Base-by-base conservation (phyloP, 1,140 invertebrate genomes). In the Bombus waltoni region DNA sequence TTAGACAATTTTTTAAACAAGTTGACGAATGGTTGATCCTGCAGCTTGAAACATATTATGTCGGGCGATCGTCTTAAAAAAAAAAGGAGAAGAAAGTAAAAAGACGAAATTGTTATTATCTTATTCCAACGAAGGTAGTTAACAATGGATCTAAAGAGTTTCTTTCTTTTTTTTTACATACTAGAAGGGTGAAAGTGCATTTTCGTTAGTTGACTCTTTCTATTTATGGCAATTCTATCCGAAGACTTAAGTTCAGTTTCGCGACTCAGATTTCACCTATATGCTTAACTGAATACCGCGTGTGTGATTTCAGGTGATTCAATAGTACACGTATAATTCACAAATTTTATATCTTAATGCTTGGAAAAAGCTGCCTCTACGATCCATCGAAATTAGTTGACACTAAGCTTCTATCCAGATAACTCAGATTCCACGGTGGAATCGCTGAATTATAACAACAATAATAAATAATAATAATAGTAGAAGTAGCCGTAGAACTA, bases 341-440 rank as follows among this genome's bases (percentile, higher is more conserved):
- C 59, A 65, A 71, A 71, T 35, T 70, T 70, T 42, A 71, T 35
- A 78, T 78, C 38, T n/a, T 78, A 83, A 40, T 72, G 77, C 83
- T 85, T 85, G 68, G 38, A 44, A 72, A 80, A 80, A 85, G 83
- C 83, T 85, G 76, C 83, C 77, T 85, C 76, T 80, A 78, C 32
- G 42, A 80, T 79, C 65, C 83, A 85, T 85, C 77, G 83, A 85
- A 85, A 85, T 80, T 85, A 72, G 77, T 72, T 80, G 13, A 68
- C 13, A 40, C 32, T 83, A 83, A 83, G 82, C 47, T 70, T 78
- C 8, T 83, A 78, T 57, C 47, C 82, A 44, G 75, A 70, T 83
- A 57, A 70, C 65, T 83, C 15, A 77, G 73, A 44, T 83, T 77
- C 74, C 35, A 40, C n/a, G 32, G 28, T 53, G 65, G 75, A 78